A percentile compares a stretch with the other conserved stretches of the same genome.
These are phyloP conservation scores for Spilosoma lubricipeda DNA, from an alignment of 2,888 invertebrate species.

Conservation along the genomic window DNA sequence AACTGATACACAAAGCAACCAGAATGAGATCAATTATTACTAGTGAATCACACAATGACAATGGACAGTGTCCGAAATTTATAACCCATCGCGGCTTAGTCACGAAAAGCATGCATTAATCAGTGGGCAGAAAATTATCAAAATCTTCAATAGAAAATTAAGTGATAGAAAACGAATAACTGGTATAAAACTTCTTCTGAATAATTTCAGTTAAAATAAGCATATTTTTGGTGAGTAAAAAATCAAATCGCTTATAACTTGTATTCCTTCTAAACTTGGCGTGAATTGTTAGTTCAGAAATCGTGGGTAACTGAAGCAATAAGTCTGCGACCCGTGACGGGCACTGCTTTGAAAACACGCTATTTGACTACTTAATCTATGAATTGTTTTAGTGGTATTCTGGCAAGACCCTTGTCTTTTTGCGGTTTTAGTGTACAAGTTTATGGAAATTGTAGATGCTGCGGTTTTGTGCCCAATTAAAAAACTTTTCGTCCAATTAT, in stretches of 20 bases:
- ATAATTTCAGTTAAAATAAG: background rate
- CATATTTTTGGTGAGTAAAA: background rate
- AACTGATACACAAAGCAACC: too few species aligned
- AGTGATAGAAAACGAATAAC: background rate
- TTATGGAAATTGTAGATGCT: conserved; percentile 28
- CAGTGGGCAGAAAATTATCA: too few species aligned
- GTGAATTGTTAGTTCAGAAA: conserved; percentile 64
- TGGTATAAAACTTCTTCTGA: background rate
- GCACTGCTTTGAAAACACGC: conserved; percentile 68
- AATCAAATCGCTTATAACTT: conserved; percentile 34
- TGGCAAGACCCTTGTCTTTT: conserved; percentile 46
- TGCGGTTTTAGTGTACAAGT: conserved; percentile 35
- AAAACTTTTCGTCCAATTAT: background rate
- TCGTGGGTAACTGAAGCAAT: conserved; percentile 65
- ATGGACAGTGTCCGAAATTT: too few species aligned
- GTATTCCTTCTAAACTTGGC: conserved; percentile 45
- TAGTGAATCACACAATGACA: too few species aligned
- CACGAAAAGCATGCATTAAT: too few species aligned
- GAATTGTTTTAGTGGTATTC: conserved; percentile 65
- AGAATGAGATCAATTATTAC: too few species aligned
- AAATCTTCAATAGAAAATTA: background rate
- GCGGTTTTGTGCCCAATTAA: background rate
- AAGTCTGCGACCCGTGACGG: conserved; percentile 71
- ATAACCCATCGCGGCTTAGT: too few species aligned
- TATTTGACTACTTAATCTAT: conserved; percentile 73